Percentiles rank a stretch among this genome's conserved stretches.
phyloP scores from a whole-genome alignment of 2,113 vertebrate genomes.

The Oenanthe melanoleuca region DNA sequence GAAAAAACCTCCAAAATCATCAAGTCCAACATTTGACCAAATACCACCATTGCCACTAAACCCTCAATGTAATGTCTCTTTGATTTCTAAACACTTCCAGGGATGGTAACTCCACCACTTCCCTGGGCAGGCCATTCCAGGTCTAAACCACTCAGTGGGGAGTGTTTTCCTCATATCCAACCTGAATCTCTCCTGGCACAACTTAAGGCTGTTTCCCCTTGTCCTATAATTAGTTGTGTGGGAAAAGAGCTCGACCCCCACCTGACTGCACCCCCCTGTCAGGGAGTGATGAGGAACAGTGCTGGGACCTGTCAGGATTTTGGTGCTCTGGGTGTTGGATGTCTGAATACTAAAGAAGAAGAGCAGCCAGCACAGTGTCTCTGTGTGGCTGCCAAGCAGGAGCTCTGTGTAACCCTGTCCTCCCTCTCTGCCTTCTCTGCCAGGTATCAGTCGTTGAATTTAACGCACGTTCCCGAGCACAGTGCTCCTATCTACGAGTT shows the following conservation, averaged over 20 bases:
- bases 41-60: background rate
- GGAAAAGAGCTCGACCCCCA: background rate
- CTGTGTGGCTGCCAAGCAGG: background rate
- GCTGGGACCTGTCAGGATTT: background rate
- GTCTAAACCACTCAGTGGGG: background rate
- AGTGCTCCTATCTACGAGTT: conserved; percentile 97
- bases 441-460: conserved; percentile 98
- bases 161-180: background rate
- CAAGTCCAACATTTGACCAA: background rate
- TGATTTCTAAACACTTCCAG: background rate
- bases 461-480: conserved; percentile 92
- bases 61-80: background rate
- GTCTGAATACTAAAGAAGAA: background rate
- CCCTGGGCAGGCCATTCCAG: background rate
- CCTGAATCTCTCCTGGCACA: background rate
- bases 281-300: background rate
- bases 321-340: background rate
- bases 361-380: background rate
- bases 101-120: background rate
- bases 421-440: background rate
- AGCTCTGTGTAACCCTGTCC: background rate
- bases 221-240: background rate
- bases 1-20: background rate
- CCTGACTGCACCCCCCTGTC: background rate
- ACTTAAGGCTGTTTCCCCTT: background rate